These are phyloP conservation scores for Brenthis daphne DNA, from an alignment of 2,888 invertebrate genomes.

Conservation along the genomic window DNA sequence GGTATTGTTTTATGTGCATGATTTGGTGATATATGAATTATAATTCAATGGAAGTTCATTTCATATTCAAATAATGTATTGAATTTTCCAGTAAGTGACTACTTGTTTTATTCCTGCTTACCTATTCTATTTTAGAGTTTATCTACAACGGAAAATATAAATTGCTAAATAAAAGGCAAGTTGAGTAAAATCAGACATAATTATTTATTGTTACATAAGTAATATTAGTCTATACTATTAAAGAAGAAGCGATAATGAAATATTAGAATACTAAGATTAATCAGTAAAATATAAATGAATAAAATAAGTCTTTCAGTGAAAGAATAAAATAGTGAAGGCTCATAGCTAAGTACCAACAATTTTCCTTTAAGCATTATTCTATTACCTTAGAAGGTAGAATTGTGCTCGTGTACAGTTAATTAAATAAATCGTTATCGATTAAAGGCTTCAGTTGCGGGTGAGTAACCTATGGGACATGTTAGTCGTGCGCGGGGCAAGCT, in stretches of 20 bases:
- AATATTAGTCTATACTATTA: neutral
- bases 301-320: slow-evolving; percentile 16
- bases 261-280: slow-evolving; percentile 5
- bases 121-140: too few species aligned
- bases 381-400: slow-evolving; percentile 39
- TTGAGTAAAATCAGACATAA: too few species aligned
- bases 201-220: too few species aligned
- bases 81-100: too few species aligned
- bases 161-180: too few species aligned
- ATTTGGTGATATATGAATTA: slow-evolving; percentile 12
- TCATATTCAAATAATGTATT: too few species aligned
- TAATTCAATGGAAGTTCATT: slow-evolving; percentile 6
- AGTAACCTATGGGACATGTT: slow-evolving; percentile 46
- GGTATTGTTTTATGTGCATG: slow-evolving; percentile 21
- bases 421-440: slow-evolving; percentile 47
- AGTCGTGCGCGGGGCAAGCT: slow-evolving; percentile 63
- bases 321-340: slow-evolving; percentile 22
- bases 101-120: too few species aligned
- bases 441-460: slow-evolving; percentile 43
- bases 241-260: neutral
- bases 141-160: too few species aligned
- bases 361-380: slow-evolving; percentile 34
- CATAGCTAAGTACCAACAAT: slow-evolving; percentile 25
- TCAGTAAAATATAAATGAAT: slow-evolving; percentile 4
- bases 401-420: slow-evolving; percentile 46